Base-by-base conservation (phyloP, 2,797 vertebrate species). In the Aplochiton taeniatus region DNA sequence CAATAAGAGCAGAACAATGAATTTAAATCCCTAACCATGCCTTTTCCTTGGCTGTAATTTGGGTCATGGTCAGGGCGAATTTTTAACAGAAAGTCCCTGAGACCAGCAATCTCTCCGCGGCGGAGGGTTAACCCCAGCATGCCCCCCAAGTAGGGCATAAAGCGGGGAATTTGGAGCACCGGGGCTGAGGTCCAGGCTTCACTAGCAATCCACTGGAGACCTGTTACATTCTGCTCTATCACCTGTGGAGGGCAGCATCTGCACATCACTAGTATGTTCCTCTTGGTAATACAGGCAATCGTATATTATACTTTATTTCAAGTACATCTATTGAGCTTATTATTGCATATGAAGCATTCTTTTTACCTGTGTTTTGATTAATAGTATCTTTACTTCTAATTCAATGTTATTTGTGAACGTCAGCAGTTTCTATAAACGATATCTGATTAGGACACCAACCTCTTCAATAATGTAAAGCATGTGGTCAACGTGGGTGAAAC, bases 51-150 rank as follows among this genome's bases (percentile, higher is more conserved):
- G 52, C 20, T 18, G 20, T 18, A 16, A 11, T 1, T 44, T 1
- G 49, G 50, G 14, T 76, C 11, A 4, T 46, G 68, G 65, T 66
- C 54, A 20, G 71, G 76, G 17, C 13, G 74, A 1, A 80, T 9
- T 1, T 6, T 57, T 44, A 64, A 57, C 13, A 91, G 62, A 65
- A 82, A 90, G 0, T 90, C 78, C 16, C 9, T 45, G 16, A 90
- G 83, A 0, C 86, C 87, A 44, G 77, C 48, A 49, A 91, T 91
- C 71, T 90, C 85, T 54, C 89, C 90, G n/a, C 82, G 74, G 0
- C 86, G 80, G 18, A 92, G 89, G 31, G 90, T 79, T 0, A 88
- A 83, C 0, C 87, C 87, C 58, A 89, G 63, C 0, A 85, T 88
- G 9, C 88, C 79, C 4, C 78, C 72, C 48, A 88, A 57, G 53